These are phyloP conservation scores for Nasua narica DNA, from an alignment of 2,797 vertebrate species.

Conservation along the genomic window DNA sequence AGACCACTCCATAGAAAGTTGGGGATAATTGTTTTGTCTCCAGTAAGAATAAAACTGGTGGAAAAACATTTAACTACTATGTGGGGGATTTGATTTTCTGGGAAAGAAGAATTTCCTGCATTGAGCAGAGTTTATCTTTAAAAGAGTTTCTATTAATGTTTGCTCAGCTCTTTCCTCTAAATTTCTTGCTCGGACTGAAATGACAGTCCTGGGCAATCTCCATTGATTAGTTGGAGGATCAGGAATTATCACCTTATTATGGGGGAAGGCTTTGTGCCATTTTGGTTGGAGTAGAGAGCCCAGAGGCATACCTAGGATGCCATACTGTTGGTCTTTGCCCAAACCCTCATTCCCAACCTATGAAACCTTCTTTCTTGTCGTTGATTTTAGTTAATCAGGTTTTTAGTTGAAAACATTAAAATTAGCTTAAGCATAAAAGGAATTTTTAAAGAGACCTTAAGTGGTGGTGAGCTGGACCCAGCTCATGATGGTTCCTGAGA, in stretches of 20 bases:
- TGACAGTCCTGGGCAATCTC: background rate
- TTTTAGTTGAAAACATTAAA: conserved; percentile 22
- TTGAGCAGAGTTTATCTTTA: conserved; percentile 26
- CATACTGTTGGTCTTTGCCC: background rate
- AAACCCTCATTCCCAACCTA: background rate
- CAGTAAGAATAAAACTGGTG: conserved; percentile 45
- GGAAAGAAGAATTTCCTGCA: conserved; percentile 53
- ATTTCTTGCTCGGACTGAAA: background rate
- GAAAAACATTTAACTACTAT: conserved; percentile 59
- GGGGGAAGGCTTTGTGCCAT: background rate
- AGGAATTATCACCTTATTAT: background rate
- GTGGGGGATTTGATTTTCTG: conserved; percentile 34
- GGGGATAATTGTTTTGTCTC: conserved; percentile 61
- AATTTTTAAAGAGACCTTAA: background rate
- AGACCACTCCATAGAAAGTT: conserved; percentile 52
- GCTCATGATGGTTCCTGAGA: background rate
- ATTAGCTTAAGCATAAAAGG: background rate
- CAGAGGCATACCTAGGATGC: background rate
- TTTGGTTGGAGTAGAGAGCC: background rate
- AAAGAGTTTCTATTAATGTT: conserved; percentile 19
- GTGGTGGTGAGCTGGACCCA: background rate
- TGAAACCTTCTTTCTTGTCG: background rate
- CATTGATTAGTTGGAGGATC: background rate
- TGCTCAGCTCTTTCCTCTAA: background rate
- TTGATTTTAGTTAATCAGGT: background rate